Evolutionary conservation across 1,140 invertebrate genomes (phyloP).

Genomic region (Steinernema khuongi): DNA sequence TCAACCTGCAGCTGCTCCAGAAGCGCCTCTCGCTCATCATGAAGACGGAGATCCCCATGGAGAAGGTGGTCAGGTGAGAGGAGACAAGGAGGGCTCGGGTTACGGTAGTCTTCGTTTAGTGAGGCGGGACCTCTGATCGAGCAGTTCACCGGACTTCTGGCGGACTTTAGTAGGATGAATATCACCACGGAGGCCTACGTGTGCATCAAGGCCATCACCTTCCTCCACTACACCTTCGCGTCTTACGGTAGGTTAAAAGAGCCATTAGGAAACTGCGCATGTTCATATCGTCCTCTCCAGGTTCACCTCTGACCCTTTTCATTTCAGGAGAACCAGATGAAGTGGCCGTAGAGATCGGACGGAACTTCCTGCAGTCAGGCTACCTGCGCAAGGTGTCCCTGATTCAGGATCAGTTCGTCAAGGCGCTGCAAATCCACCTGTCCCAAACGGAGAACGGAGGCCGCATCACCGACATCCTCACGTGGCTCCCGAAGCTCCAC

Average conservation of each 20-base stretch:
- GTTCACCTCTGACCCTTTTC: too few species aligned
- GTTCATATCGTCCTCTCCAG: too few species aligned
- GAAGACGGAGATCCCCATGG: conserved; percentile 54
- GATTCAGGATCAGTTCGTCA: conserved; percentile 58
- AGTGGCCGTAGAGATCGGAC: conserved; percentile 26
- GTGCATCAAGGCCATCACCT: conserved; percentile 60
- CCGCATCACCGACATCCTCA: conserved; percentile 53
- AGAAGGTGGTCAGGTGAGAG: conserved; percentile 49
- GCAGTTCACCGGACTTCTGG: conserved; percentile 56
- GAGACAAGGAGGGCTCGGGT: background rate
- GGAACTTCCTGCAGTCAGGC: conserved; percentile 15
- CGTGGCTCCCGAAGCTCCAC: conserved; percentile 63
- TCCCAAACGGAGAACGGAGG: conserved; percentile 51
- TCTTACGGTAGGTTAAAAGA: background rate
- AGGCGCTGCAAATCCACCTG: conserved; percentile 57
- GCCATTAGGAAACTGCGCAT: too few species aligned
- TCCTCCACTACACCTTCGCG: conserved; percentile 47
- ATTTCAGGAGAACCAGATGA: background rate
- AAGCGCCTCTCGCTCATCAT: conserved; percentile 50
- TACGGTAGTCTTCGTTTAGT: conserved; percentile 35
- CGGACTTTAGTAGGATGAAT: conserved; percentile 48
- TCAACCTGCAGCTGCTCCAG: conserved; percentile 51
- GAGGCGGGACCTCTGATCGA: conserved; percentile 60
- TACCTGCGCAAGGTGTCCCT: conserved; percentile 42
- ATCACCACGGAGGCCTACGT: conserved; percentile 59